phyloP scores from a whole-genome alignment of 2,113 vertebrate genomes.

The Rhinolophus ferrumequinum region DNA sequence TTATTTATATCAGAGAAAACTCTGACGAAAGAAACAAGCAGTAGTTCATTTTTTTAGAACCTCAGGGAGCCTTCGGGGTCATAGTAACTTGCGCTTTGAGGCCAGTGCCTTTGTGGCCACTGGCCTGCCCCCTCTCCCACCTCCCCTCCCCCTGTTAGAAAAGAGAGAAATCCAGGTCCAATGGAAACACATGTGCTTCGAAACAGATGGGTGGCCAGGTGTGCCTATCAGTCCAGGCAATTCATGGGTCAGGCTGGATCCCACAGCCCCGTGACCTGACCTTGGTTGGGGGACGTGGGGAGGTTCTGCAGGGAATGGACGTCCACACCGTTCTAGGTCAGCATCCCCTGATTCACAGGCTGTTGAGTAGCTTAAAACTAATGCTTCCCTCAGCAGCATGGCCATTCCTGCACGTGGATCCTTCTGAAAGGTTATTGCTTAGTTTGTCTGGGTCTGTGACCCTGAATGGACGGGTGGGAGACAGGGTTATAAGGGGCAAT shows the following conservation, averaged over 20 bases:
- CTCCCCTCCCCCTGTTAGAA: neutral
- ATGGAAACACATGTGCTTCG: neutral
- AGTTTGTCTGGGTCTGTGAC: neutral
- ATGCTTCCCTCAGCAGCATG: neutral
- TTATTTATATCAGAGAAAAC: constrained; percentile 19
- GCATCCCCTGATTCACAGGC: neutral
- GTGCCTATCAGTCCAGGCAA: neutral
- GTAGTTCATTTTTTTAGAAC: neutral
- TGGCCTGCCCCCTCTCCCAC: neutral
- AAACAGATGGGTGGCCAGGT: constrained; percentile 62
- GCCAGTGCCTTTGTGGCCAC: neutral
- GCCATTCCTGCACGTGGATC: neutral
- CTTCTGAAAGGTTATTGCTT: neutral
- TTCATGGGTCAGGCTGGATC: neutral
- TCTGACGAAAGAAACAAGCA: neutral
- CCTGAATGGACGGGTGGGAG: neutral
- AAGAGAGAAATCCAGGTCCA: neutral
- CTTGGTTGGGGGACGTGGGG: neutral
- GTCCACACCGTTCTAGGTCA: neutral
- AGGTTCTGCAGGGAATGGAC: neutral
- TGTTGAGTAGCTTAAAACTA: neutral
- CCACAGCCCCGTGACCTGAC: neutral
- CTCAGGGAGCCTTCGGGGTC: neutral
- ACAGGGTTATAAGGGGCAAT: neutral
- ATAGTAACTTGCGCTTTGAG: neutral